Percentiles rank a stretch among this genome's conserved stretches.
These are phyloP conservation scores for Cyprinodon variegatus DNA, from an alignment of 2,113 vertebrate species.

Conservation along the genomic window DNA sequence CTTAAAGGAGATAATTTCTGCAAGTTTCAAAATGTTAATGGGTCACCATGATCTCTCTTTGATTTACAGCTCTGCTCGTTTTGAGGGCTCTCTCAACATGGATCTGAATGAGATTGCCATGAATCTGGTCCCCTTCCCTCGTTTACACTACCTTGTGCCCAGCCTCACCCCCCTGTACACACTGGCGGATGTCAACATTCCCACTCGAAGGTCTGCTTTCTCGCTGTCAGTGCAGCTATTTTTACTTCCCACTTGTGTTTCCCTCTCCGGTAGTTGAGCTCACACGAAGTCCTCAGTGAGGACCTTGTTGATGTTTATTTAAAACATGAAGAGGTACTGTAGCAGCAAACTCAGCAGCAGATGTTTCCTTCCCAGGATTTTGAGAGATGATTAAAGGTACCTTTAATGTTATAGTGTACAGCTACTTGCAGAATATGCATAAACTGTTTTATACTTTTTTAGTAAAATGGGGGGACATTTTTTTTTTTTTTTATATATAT, in stretches of 20 bases:
- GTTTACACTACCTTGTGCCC: conserved; percentile 92
- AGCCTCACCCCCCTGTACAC: conserved; percentile 94
- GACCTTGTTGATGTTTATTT: neutral
- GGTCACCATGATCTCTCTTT: neutral
- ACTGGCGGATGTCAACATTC: conserved; percentile 87
- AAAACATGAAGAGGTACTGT: neutral
- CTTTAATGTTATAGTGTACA: neutral
- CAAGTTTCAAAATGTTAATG: neutral
- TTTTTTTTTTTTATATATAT: no score
- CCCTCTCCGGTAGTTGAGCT: conserved; percentile 14
- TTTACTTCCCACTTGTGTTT: conserved; percentile 27
- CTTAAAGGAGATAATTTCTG: no score
- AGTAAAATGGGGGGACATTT: no score
- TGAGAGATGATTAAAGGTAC: neutral
- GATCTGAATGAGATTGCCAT: conserved; percentile 97
- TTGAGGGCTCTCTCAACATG: conserved; percentile 97
- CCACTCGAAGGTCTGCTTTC: conserved; percentile 84
- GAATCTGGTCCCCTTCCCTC: conserved; percentile 97
- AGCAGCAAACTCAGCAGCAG: neutral
- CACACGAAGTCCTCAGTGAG: neutral
- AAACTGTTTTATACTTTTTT: no score
- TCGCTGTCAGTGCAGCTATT: conserved; percentile 6
- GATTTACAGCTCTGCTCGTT: conserved; percentile 89
- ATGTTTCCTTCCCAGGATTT: neutral
- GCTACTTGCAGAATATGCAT: no score